These are phyloP conservation scores for Cairina moschata DNA, from an alignment of 2,113 vertebrate genomes.

Conservation along the genomic window DNA sequence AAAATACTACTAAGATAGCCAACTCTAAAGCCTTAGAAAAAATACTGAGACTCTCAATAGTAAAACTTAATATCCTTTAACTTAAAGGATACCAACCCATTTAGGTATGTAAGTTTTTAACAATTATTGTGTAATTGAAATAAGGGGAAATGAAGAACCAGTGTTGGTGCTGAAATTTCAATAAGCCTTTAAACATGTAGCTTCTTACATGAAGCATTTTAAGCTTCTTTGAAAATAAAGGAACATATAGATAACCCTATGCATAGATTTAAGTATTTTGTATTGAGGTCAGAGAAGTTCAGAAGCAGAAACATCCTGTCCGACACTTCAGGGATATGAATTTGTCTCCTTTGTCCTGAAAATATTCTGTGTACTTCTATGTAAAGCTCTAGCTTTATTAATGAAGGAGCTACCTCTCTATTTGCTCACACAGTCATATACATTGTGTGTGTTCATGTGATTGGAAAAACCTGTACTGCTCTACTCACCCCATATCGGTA, in stretches of 20 bases:
- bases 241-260: background rate
- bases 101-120: background rate
- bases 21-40: background rate
- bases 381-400: background rate
- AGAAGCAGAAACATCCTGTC: background rate
- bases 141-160: background rate
- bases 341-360: background rate
- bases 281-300: background rate
- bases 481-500: background rate
- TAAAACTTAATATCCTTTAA: background rate
- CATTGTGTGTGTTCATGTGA: background rate
- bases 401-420: background rate
- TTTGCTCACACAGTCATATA: background rate
- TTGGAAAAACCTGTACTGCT: background rate
- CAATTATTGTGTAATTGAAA: background rate
- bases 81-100: background rate
- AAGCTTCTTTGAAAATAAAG: background rate
- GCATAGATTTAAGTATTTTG: background rate
- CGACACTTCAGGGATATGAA: background rate
- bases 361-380: background rate
- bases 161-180: background rate
- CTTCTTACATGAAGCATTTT: background rate
- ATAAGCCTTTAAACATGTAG: background rate
- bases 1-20: background rate
- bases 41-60: background rate